Conservation (phyloP, 1,140 invertebrate species). For the Bombus pyrosoma region DNA sequence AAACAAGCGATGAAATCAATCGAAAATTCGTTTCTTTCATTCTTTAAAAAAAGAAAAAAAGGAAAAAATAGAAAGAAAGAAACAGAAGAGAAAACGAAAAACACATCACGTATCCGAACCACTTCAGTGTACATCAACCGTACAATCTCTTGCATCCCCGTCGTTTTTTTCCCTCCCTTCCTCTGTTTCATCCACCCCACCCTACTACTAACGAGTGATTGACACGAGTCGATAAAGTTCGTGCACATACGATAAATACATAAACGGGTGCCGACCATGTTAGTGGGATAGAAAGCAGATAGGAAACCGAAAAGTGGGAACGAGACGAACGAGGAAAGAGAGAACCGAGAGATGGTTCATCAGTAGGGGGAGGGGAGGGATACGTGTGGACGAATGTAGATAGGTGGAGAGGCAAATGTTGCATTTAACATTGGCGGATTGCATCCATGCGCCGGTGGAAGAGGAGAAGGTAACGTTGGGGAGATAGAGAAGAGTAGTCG, state of each 20-base stretch:
- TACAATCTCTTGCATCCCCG: constrained; percentile 51
- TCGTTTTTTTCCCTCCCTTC: constrained; percentile 46
- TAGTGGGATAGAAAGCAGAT: constrained; percentile 29
- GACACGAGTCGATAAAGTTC: constrained; percentile 80
- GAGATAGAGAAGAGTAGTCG: constrained; percentile 29
- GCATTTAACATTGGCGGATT: constrained; percentile 79
- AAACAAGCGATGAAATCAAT: not conserved
- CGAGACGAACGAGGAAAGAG: constrained; percentile 3
- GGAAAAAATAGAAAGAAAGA: not conserved
- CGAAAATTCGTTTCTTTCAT: constrained; percentile 2
- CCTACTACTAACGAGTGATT: constrained; percentile 68
- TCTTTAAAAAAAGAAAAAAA: too few relatives aligned
- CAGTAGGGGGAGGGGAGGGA: not conserved
- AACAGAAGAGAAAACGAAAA: not conserved
- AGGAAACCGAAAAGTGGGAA: constrained; percentile 4
- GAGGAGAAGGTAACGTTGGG: constrained; percentile 35
- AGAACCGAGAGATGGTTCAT: constrained; percentile 19
- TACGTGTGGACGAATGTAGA: constrained; percentile 55
- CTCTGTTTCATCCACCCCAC: not conserved
- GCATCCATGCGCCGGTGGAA: constrained; percentile 66
- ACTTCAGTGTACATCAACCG: constrained; percentile 42
- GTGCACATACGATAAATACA: constrained; percentile 73
- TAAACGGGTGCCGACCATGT: constrained; percentile 44
- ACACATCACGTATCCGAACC: constrained; percentile 19
- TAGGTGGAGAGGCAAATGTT: constrained; percentile 71